A percentile compares a stretch with the other conserved stretches of the same genome.
These are phyloP conservation scores for Parasteatoda tepidariorum DNA, from an alignment of 1,140 invertebrate genomes.

Conservation along the genomic window DNA sequence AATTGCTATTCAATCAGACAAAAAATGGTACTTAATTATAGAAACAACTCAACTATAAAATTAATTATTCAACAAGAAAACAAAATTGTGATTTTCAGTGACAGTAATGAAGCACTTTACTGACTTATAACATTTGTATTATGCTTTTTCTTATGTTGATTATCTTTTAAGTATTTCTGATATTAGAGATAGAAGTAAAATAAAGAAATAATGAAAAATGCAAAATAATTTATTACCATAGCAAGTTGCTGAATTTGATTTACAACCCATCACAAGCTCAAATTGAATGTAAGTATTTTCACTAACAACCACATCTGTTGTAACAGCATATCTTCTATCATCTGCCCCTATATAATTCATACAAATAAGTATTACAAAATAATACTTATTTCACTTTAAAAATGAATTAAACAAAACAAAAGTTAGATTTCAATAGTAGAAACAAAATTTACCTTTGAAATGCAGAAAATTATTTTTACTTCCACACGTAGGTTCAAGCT, in stretches of 20 bases:
- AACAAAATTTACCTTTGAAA: conserved; percentile 62
- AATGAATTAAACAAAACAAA: background rate
- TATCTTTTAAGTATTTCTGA: too few species aligned
- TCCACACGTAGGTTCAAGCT: conserved; percentile 66
- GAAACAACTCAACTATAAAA: too few species aligned
- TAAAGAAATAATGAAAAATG: too few species aligned
- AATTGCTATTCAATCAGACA: too few species aligned
- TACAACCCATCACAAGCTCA: conserved; percentile 68
- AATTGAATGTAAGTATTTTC: conserved; percentile 69
- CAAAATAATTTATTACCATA: too few species aligned
- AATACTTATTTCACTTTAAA: background rate
- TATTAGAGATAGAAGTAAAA: too few species aligned
- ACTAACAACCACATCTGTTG: conserved; percentile 68
- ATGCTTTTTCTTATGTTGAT: too few species aligned
- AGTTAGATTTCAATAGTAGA: background rate
- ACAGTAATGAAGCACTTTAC: too few species aligned
- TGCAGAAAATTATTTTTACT: conserved; percentile 67
- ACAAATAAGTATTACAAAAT: background rate
- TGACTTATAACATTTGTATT: too few species aligned
- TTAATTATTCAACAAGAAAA: too few species aligned
- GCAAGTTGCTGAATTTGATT: conserved; percentile 64
- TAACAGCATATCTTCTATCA: conserved; percentile 69
- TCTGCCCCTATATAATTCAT: conserved; percentile 59
- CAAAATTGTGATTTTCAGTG: too few species aligned
- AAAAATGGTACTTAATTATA: too few species aligned